Evolutionary conservation across 2,888 invertebrate species (phyloP).

Genomic region (Drosophila demipolita): DNA sequence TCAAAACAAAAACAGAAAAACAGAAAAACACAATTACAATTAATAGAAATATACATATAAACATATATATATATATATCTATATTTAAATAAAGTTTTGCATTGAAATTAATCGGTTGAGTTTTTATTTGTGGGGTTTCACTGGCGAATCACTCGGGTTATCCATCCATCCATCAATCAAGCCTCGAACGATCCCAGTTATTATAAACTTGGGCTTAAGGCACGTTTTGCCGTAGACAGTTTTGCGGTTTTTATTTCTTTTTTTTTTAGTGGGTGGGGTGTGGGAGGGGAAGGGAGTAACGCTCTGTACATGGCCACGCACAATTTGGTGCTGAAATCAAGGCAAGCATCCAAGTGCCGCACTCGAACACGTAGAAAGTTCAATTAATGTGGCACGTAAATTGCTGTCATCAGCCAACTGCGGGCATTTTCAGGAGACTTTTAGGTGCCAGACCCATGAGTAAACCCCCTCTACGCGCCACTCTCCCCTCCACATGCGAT

Average conservation of each 20-base stretch:
- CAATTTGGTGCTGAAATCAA: constrained; percentile 38
- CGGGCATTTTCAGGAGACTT: constrained; percentile 30
- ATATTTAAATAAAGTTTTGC: constrained; percentile 63
- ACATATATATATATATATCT: constrained; percentile 46
- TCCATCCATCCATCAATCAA: constrained; percentile 61
- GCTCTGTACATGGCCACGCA: constrained; percentile 40
- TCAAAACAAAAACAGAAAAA: constrained; percentile 13
- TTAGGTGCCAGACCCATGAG: constrained; percentile 23
- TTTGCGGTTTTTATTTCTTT: constrained; percentile 37
- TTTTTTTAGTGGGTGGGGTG: neutral
- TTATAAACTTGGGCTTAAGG: constrained; percentile 55
- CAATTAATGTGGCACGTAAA: constrained; percentile 79
- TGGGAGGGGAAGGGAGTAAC: neutral
- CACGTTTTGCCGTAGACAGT: constrained; percentile 64
- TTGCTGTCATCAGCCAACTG: constrained; percentile 63
- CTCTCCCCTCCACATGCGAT: neutral
- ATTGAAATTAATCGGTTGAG: constrained; percentile 51
- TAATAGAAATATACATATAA: constrained; percentile 40
- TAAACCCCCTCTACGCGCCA: neutral
- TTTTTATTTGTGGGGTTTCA: constrained; percentile 19
- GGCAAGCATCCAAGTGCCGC: constrained; percentile 49
- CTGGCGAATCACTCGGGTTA: constrained; percentile 52
- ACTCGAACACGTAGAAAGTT: constrained; percentile 80
- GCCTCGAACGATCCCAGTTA: constrained; percentile 30
- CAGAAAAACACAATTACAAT: constrained; percentile 8